Evolutionary conservation across 2,113 vertebrate species (phyloP), one percentile per base, ranked within the genome.

Genomic region (Amia ocellicauda): DNA sequence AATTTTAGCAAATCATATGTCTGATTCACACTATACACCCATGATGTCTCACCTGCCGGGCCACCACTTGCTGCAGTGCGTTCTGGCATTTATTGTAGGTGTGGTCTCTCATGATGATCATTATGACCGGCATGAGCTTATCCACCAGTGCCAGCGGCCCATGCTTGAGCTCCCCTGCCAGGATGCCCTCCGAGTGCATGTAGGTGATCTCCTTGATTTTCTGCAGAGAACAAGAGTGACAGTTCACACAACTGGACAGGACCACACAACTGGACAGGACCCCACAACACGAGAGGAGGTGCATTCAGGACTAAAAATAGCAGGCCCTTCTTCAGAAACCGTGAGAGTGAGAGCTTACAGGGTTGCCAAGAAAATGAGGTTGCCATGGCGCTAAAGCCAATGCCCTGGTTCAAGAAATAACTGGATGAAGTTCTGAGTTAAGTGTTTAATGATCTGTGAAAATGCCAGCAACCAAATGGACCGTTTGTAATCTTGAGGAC

Each of bases 201-300:
- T 99, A 99, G 0, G 97, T 99, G 72, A 99, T 98, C 70, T 99
- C 97, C 68, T 99, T 99, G 49, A 99, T 99, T 96, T 99, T 99
- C 97, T 99, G 63, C 22, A 47, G 36, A 2, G 31, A 13, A 50
- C 5, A 20, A 3, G 5, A 69, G 13, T 4, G 54, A 42, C 16
- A 50, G 19, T 68, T 27, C 53, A 31, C 2, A 29, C 8, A 24
- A 28, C 50, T 26, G 27, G n/a, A 64, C 14, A 2, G 27, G n/a
- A 23, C 19, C 59, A 24, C 59, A 50, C 20, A 27, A 19, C 22
- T 16, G 40, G 23, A 3, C 29, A 42, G 31, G 26, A n/a, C 42
- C 24, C 24, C 28, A 41, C 17, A 4, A 54, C 20, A 63, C 29
- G 14, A 27, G 41, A 51, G 56, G 4, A 7, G 41, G 16, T n/a